These are phyloP conservation scores for Macaria liturata DNA, from an alignment of 2,888 invertebrate species.

Conservation along the genomic window DNA sequence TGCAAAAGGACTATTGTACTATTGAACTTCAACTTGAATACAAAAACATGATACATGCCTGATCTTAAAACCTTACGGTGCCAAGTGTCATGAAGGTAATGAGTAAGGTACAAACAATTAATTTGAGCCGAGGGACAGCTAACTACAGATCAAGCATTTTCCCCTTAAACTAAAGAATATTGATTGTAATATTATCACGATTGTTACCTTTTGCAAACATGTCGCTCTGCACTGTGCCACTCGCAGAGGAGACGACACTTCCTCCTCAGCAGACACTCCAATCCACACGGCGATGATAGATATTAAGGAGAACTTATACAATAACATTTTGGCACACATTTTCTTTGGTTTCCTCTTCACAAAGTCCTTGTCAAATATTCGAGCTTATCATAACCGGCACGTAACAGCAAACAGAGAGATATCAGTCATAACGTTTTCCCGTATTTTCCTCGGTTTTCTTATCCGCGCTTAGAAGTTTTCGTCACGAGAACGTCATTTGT, in stretches of 20 bases:
- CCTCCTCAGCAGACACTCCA: constrained; percentile 84
- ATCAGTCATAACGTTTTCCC: constrained; percentile 56
- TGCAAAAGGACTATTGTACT: too few species aligned
- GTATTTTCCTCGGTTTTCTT: constrained; percentile 46
- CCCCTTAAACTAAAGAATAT: not conserved
- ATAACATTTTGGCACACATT: constrained; percentile 83
- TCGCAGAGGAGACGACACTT: constrained; percentile 87
- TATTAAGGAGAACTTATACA: constrained; percentile 77
- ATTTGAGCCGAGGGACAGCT: too few species aligned
- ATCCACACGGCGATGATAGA: constrained; percentile 73
- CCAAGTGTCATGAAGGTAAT: too few species aligned
- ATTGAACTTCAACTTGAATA: too few species aligned
- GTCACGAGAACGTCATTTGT: constrained; percentile 56
- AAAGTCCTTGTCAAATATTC: constrained; percentile 57
- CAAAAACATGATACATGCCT: too few species aligned
- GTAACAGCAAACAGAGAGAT: constrained; percentile 55
- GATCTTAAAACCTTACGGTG: too few species aligned
- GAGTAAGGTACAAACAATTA: too few species aligned
- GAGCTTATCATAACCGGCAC: constrained; percentile 76
- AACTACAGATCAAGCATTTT: too few species aligned
- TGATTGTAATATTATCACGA: too few species aligned
- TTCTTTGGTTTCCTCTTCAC: constrained; percentile 71
- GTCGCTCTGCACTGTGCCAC: constrained; percentile 89
- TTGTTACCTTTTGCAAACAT: constrained; percentile 86
- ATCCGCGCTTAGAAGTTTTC: constrained; percentile 46